Conservation (phyloP, 2,113 vertebrate species). For the Sphyrna mokarran region DNA sequence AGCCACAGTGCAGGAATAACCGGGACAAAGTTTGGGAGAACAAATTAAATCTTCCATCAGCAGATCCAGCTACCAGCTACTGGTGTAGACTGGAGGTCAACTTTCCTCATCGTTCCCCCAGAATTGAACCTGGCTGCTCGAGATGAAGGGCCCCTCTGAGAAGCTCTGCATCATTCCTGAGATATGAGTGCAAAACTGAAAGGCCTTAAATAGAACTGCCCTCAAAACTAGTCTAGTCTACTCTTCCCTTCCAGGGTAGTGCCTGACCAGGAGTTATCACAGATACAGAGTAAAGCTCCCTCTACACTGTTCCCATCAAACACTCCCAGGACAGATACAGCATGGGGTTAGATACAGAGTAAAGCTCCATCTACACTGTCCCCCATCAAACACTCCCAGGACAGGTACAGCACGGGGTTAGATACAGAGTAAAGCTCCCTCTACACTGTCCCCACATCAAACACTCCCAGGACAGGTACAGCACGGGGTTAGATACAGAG, state of each 20-base stretch:
- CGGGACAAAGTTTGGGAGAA: neutral
- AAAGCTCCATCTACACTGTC: neutral
- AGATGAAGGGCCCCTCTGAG: neutral
- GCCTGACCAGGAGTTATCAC: neutral
- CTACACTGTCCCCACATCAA: neutral
- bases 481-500: neutral
- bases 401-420: neutral
- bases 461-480: neutral
- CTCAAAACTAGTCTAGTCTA: neutral
- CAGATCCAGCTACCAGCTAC: neutral
- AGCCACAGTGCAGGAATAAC: neutral
- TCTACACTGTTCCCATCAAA: neutral
- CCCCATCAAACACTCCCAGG: neutral
- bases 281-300: neutral
- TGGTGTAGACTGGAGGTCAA: neutral
- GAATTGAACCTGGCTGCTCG: neutral
- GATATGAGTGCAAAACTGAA: neutral
- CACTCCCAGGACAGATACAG: neutral
- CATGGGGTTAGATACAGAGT: neutral
- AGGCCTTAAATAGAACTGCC: neutral
- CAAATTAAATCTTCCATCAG: neutral
- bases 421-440: neutral
- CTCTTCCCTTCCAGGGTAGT: neutral
- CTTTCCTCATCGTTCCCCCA: no score
- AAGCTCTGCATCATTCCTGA: neutral